phyloP scores from a whole-genome alignment of 2,797 vertebrate species.

The Sparus aurata region DNA sequence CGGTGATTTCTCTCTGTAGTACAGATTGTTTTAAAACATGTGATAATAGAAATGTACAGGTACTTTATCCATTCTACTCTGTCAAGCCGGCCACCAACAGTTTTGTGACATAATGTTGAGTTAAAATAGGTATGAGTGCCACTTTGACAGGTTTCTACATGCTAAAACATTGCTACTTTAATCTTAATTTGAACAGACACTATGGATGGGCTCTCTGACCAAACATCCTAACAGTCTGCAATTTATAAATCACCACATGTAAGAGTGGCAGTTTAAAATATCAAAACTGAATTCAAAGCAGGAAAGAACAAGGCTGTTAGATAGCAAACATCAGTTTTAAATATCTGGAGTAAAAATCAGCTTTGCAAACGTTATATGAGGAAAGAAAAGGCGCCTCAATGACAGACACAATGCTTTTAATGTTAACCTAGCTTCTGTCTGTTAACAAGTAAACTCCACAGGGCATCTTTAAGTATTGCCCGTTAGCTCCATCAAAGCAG shows the following conservation, averaged over 20 bases:
- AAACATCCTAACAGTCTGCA: background rate
- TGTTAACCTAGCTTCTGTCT: too few relatives aligned
- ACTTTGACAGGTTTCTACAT: background rate
- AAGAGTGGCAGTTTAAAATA: too few relatives aligned
- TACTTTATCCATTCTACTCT: background rate
- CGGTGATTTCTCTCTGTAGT: background rate
- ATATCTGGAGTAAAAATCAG: too few relatives aligned
- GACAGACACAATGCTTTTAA: too few relatives aligned
- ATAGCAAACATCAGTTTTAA: too few relatives aligned
- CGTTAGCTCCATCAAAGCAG: too few relatives aligned
- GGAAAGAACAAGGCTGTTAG: too few relatives aligned
- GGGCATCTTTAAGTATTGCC: too few relatives aligned
- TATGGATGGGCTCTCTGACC: background rate
- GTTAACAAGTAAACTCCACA: too few relatives aligned
- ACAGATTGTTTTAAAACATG: constrained; percentile 6
- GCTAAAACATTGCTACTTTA: background rate
- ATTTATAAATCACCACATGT: background rate
- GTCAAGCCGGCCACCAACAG: background rate
- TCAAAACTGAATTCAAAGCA: too few relatives aligned
- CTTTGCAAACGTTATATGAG: too few relatives aligned
- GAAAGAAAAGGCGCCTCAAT: too few relatives aligned
- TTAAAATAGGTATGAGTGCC: background rate
- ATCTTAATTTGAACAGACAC: background rate
- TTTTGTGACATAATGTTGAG: background rate
- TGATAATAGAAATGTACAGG: constrained; percentile 9